Base-by-base conservation (phyloP, 2,113 vertebrate genomes). In the Neotoma lepida region DNA sequence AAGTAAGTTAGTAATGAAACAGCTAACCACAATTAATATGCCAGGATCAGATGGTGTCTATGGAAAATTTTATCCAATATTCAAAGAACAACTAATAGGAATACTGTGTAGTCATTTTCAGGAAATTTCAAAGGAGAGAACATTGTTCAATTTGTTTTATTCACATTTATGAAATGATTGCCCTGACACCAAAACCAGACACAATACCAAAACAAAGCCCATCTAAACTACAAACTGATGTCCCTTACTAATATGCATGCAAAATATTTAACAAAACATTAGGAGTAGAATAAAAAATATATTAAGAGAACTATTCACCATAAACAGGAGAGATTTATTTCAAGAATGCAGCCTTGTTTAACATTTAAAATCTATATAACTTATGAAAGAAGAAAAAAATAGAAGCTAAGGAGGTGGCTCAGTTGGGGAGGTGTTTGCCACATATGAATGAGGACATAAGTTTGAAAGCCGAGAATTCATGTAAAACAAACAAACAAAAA, bases 71-170 rank as follows among this genome's bases (percentile, higher is more conserved):
- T 70, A 70, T 49, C 51, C 2, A 70, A 18, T 5, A 70, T 56
- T 91, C 88, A 82, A 91, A 90, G 63, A 78, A 73, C 20, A 86
- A 88, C n/a, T 90, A 93, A 90, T 9, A 89, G 6, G 0, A 80
- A 56, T 81, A 87, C 17, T 61, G 26, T 71, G 9, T 1, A 18
- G 39, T 76, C 18, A 20, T 46, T 49, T 89, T 94, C 26, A 44
- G 24, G 64, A 93, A 93, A 86, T 30, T 87, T 51, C 76, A 89
- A 77, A 85, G 7, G 41, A 80, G 3, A 30, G 12, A 89, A 77
- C 5, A 91, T 22, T 76, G 89, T 81, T 6, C 12, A 66, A n/a
- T 66, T 71, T 3, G 68, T 86, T 77, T 86, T 87, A 61, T 82
- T 82, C 39, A 41, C 1, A 4, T 82, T 82, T 82, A 41, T 81